These are phyloP conservation scores for Reinhardtius hippoglossoides DNA, from an alignment of 2,113 vertebrate genomes.

Conservation along the genomic window DNA sequence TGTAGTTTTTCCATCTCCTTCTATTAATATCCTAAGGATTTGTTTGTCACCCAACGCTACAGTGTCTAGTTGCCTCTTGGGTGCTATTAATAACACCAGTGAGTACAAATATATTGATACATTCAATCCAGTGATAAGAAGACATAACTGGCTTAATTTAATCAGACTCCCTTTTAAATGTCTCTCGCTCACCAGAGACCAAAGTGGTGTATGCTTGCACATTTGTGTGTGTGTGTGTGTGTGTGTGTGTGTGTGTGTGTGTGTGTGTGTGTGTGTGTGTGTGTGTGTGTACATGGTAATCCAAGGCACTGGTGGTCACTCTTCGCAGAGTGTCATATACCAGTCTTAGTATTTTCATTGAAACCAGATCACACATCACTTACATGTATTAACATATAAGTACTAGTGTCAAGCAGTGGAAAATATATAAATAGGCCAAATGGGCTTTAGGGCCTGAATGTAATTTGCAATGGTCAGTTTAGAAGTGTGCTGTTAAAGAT, in stretches of 20 bases:
- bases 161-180: conserved; percentile 62
- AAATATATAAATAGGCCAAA: not conserved
- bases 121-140: conserved; percentile 60
- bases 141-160: conserved; percentile 76
- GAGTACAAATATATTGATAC: conserved; percentile 63
- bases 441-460: not conserved
- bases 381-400: conserved; percentile 62
- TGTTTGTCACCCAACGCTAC: conserved; percentile 73
- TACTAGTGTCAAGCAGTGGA: conserved; percentile 30
- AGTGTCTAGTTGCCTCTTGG: conserved; percentile 78
- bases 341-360: conserved; percentile 73
- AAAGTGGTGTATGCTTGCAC: conserved; percentile 1
- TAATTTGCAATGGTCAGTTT: not conserved
- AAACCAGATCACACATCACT: conserved; percentile 65
- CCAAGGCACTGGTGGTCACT: conserved; percentile 32
- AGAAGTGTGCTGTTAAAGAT: not conserved
- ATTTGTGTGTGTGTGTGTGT: conserved; percentile 7
- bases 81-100: conserved; percentile 77
- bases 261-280: conserved; percentile 20
- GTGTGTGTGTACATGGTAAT: conserved; percentile 26
- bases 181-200: conserved; percentile 35
- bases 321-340: conserved; percentile 59
- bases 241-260: conserved; percentile 13
- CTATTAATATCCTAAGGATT: conserved; percentile 75
- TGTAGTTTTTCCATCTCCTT: conserved; percentile 52